These are phyloP conservation scores for Arctocebus calabarensis DNA, from an alignment of 2,797 vertebrate species.

Conservation along the genomic window DNA sequence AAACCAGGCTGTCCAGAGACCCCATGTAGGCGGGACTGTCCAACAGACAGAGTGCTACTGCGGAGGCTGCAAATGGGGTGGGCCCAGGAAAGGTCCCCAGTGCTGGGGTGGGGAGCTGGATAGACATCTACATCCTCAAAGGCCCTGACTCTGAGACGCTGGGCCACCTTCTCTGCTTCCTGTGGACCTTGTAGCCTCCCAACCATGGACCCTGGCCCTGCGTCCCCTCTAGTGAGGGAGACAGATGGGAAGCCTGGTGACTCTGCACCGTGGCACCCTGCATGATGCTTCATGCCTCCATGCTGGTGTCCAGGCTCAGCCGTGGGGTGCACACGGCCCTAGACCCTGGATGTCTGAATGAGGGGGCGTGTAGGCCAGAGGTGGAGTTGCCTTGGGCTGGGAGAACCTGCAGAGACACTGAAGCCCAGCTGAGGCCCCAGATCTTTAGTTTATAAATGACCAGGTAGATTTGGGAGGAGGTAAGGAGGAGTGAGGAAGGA, in stretches of 20 bases:
- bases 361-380: neutral
- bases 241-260: neutral
- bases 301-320: neutral
- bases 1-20: neutral
- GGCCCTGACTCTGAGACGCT: too few species aligned
- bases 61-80: neutral
- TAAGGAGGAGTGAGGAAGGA: neutral
- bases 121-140: fast-evolving
- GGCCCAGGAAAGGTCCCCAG: neutral
- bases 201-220: neutral
- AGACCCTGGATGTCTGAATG: neutral
- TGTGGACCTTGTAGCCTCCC: too few species aligned
- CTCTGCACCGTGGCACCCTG: fast-evolving
- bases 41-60: neutral
- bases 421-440: neutral
- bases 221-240: neutral
- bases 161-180: neutral
- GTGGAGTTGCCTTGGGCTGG: neutral
- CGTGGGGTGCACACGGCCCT: neutral
- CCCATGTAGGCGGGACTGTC: neutral
- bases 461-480: neutral
- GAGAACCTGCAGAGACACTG: neutral
- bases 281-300: neutral
- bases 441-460: too few species aligned
- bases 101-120: too few species aligned